phyloP scores from a whole-genome alignment of 2,113 vertebrate species.

The Promerops cafer region DNA sequence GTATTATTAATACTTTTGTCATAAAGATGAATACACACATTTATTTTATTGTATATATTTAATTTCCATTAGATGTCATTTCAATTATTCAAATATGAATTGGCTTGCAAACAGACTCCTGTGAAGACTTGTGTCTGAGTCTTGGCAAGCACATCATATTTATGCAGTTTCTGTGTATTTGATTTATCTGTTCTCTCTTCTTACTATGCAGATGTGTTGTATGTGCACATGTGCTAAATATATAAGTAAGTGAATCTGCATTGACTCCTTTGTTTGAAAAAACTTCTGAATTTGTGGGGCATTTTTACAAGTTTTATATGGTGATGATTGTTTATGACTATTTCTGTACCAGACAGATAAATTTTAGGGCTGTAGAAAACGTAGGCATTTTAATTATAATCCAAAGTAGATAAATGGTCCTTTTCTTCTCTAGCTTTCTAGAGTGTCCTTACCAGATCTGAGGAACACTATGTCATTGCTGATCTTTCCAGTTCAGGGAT shows the following conservation, averaged over 20 bases:
- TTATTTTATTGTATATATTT: neutral
- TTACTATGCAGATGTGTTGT: neutral
- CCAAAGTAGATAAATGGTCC: neutral
- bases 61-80: neutral
- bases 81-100: constrained; percentile 14
- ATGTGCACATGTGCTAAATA: neutral
- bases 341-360: neutral
- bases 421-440: neutral
- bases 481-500: neutral
- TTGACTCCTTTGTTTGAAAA: neutral
- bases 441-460: neutral
- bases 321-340: neutral
- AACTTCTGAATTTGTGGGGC: neutral
- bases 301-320: neutral
- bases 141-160: neutral
- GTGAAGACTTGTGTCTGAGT: neutral
- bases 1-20: constrained; percentile 52
- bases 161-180: neutral
- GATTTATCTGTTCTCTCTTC: neutral
- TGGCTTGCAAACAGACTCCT: neutral
- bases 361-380: neutral
- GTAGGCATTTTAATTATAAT: neutral
- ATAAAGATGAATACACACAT: neutral
- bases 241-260: neutral
- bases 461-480: neutral